Evolutionary conservation across 2,797 vertebrate genomes (phyloP), one percentile per base, ranked within the genome.

Genomic region (Sebastes steindachneri): DNA sequence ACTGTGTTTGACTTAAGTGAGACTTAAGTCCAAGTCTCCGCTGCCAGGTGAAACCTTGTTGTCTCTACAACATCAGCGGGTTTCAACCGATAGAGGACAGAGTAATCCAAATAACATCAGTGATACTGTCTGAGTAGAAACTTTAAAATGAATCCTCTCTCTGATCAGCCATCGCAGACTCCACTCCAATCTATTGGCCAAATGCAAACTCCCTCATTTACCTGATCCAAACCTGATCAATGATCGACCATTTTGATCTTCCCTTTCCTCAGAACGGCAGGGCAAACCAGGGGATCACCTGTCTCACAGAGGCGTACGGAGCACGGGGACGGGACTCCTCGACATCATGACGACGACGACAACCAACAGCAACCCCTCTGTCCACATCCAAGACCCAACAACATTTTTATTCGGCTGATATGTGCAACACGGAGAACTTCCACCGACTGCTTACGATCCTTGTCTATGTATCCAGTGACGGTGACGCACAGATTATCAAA

Each of bases 201-300:
- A 12, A 45, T 53, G 33, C 4, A 58, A 59, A 29, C n/a, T 19
- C 12, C 14, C 54, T 55, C 7, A 62, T 41, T n/a, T 5, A 23
- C 8, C 7, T 51, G 11, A 65, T 19, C 55, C 55, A 68, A 62
- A 85, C 54, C 37, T 17, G 21, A 71, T 74, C 48, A 19, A 3
- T 79, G 48, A 86, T 77, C 51, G 45, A 75, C 91, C 66, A 15
- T 62, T 67, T 69, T 74, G 3, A 3, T 71, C 33, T 62, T 79
- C 4, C 88, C 89, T 94, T 86, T 93, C 84, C 92, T 83, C 83
- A 99, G 98, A 96, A 91, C 96, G 97, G 96, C 97, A 97, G 95
- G 96, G 96, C 95, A 95, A 97, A 96, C 96, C 97, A 95, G 97
- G 87, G 95, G 97, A 97, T 91, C 97, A 96, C 92, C 95, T 97